A percentile compares a stretch with the other conserved stretches of the same genome.
These are phyloP conservation scores for Dilophus febrilis DNA, from an alignment of 2,888 invertebrate genomes.

Conservation along the genomic window DNA sequence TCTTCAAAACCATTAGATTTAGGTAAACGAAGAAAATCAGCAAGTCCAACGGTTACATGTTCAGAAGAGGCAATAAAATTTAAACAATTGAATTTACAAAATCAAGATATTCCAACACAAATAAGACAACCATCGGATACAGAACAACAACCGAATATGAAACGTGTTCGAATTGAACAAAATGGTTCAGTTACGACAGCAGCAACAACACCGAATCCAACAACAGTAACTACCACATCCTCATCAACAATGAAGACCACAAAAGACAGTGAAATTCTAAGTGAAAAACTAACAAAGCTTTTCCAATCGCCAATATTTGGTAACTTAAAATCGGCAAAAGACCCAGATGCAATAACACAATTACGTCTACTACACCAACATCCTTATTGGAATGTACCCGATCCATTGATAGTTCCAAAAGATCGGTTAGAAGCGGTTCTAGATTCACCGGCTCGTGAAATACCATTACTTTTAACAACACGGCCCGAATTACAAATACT, in stretches of 20 bases:
- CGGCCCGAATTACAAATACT: conserved; percentile 55
- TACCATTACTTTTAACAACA: conserved; percentile 52
- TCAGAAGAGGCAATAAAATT: conserved; percentile 50
- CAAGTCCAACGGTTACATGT: conserved; percentile 56
- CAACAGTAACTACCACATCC: too few species aligned
- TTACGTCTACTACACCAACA: conserved; percentile 48
- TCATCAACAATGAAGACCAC: too few species aligned
- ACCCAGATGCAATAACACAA: conserved; percentile 51
- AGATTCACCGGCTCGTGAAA: conserved; percentile 55
- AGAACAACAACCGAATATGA: too few species aligned
- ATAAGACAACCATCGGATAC: too few species aligned
- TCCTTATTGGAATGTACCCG: conserved; percentile 54
- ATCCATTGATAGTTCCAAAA: conserved; percentile 65
- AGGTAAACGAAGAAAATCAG: conserved; percentile 47
- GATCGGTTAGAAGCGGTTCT: conserved; percentile 53
- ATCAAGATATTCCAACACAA: too few species aligned
- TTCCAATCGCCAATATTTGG: too few species aligned
- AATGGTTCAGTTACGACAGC: too few species aligned
- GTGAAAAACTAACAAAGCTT: too few species aligned
- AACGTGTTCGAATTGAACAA: too few species aligned
- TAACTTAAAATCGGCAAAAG: conserved; percentile 23
- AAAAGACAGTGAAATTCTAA: too few species aligned
- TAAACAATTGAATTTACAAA: too few species aligned
- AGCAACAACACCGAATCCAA: too few species aligned
- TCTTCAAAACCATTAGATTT: conserved; percentile 48